These are phyloP conservation scores for Echinops telfairi DNA, from an alignment of 2,113 vertebrate species.

Conservation along the genomic window DNA sequence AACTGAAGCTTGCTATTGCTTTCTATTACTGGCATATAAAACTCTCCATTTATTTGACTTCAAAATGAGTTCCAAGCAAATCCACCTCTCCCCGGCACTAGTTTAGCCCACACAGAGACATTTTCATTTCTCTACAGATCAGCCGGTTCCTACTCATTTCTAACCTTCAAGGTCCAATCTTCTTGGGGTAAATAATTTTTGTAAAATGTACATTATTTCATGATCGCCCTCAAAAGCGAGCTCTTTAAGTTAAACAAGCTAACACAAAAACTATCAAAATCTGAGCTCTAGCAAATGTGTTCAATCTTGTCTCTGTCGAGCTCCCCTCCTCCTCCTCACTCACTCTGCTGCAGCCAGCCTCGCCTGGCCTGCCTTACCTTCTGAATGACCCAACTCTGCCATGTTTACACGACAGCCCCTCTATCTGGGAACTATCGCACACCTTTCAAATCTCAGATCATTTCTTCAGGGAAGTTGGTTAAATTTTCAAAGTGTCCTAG, in stretches of 20 bases:
- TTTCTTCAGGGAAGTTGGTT: not conserved
- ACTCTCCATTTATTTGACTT: not conserved
- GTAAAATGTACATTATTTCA: slow-evolving; percentile 26
- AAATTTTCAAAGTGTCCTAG: not conserved
- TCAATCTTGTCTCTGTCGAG: not conserved
- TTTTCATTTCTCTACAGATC: not conserved
- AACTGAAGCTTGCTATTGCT: not conserved
- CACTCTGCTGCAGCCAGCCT: not conserved
- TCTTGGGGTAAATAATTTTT: slow-evolving; percentile 8
- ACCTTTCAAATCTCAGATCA: not conserved
- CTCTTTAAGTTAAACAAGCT: not conserved
- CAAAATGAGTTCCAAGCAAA: not conserved
- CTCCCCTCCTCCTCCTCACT: not conserved
- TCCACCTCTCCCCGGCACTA: not conserved
- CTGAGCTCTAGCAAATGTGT: not conserved
- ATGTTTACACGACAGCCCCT: not conserved
- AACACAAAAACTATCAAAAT: not conserved
- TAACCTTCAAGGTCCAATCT: slow-evolving; percentile 6
- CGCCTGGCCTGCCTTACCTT: not conserved
- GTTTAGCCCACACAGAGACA: not conserved
- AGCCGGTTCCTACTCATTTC: not conserved
- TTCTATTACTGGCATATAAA: not conserved
- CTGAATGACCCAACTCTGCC: not conserved
- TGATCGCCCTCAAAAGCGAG: not conserved
- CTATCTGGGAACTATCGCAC: too few species aligned